phyloP scores from a whole-genome alignment of 1,140 invertebrate genomes.

The Pseudachorutes palmiensis region DNA sequence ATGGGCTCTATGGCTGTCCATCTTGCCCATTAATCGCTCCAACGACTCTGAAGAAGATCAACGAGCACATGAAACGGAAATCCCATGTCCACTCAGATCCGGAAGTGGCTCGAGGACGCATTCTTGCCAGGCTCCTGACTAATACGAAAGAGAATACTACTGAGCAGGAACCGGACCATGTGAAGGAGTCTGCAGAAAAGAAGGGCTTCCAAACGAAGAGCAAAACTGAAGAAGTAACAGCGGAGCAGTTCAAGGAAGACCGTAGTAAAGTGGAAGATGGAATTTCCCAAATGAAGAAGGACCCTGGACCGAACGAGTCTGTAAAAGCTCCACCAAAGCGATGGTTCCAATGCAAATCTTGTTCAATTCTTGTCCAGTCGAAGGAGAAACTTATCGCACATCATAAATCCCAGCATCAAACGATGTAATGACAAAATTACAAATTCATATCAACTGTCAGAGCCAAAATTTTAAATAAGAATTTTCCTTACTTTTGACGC shows the following conservation, averaged over 20 bases:
- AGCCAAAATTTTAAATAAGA: background rate
- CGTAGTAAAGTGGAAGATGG: background rate
- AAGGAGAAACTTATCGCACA: background rate
- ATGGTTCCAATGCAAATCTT: slow-evolving; percentile 2
- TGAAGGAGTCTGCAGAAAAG: background rate
- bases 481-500: background rate
- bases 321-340: background rate
- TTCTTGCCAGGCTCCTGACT: background rate
- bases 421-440: background rate
- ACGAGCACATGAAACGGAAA: slow-evolving; percentile 7
- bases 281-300: background rate
- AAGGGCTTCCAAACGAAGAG: background rate
- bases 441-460: background rate
- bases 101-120: background rate
- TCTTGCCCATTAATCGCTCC: background rate
- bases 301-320: background rate
- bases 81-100: background rate
- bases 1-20: background rate
- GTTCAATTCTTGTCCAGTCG: background rate
- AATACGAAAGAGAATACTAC: too few relatives aligned
- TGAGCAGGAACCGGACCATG: too few relatives aligned
- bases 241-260: background rate
- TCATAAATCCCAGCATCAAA: background rate
- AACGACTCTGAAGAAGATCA: background rate
- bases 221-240: background rate